A percentile compares a stretch with the other conserved stretches of the same genome.
Evolutionary conservation across 2,797 vertebrate species (phyloP).

Genomic region (Argentina silus): DNA sequence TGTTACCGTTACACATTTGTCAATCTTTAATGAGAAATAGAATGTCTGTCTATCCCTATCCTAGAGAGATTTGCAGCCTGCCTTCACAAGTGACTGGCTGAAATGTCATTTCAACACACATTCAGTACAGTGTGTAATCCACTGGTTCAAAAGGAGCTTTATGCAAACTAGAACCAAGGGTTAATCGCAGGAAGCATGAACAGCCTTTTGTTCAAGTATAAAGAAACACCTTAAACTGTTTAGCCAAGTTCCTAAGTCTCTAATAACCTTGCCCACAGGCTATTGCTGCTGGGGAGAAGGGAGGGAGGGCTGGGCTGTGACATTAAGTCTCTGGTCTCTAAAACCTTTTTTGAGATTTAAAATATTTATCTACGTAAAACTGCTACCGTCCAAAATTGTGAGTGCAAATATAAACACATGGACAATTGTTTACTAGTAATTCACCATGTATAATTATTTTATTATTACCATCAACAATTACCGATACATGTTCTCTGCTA

Average conservation of each 20-base stretch:
- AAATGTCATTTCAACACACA: constrained; percentile 32
- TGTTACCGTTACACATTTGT: too few species aligned
- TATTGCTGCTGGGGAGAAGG: not conserved
- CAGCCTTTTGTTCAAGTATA: constrained; percentile 28
- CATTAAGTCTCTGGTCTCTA: too few species aligned
- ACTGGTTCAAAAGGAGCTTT: constrained; percentile 26
- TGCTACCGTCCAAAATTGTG: too few species aligned
- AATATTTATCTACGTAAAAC: too few species aligned
- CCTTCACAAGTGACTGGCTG: constrained; percentile 15
- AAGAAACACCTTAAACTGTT: not conserved
- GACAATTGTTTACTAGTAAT: too few species aligned
- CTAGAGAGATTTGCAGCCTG: constrained; percentile 9
- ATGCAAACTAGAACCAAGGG: not conserved
- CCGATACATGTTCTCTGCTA: too few species aligned
- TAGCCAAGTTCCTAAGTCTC: too few species aligned
- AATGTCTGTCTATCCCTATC: not conserved
- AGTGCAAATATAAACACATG: too few species aligned
- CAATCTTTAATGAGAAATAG: not conserved
- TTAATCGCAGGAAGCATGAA: constrained; percentile 20
- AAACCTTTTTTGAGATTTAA: too few species aligned
- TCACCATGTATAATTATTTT: too few species aligned
- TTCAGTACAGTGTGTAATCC: constrained; percentile 31
- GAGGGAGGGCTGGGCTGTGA: not conserved
- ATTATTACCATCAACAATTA: too few species aligned
- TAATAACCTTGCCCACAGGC: too few species aligned